Base-by-base conservation (phyloP, 2,888 invertebrate genomes). In the Drosophila phalerata region DNA sequence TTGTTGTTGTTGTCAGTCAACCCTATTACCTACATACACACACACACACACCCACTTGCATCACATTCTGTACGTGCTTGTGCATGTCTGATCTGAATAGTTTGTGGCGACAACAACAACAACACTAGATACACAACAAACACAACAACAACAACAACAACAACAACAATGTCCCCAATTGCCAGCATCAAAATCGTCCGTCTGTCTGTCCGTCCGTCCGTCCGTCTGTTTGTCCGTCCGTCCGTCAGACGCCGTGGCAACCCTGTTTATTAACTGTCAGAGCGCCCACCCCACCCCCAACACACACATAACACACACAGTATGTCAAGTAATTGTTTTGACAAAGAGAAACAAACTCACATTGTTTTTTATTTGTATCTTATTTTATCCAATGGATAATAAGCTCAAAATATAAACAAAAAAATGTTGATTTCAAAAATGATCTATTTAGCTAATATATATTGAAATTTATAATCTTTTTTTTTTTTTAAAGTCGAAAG, bases 1-100 rank as follows among this genome's bases (percentile, higher is more conserved):
- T 51, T 64, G 37, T 63, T 66, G 74, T 68, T 71, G 73, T 68
- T 73, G 69, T 52, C 69, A 61, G 68, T 55, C 81, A 82, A 79
- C 79, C 88, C 82, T 79, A 79, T 85, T 82, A 87, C 81, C 85
- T 80, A 82, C 81, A 82, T 79, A 79, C 64, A 63, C 51, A 71
- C 62, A 71, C 19, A 43, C 13, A 45, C 11, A 42, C 17, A 47
- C 3, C 47, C 25, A 42, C 10, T 19, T 37, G 32, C 37, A 42
- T 28, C 25, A 51, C 58, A 60, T 64, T 61, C 47, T 66, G 52
- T 69, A 49, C 58, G 72, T 69, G 62, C 69, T 69, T 60, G 42
- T 62, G 55, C 52, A 37, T 67, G 71, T 64, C 56, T 61, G 77
- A 67, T 81, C 73, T 73, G 72, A 77, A 75, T 74, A 77, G 71